phyloP scores from a whole-genome alignment of 2,797 vertebrate species.

The Cebuella pygmaea region DNA sequence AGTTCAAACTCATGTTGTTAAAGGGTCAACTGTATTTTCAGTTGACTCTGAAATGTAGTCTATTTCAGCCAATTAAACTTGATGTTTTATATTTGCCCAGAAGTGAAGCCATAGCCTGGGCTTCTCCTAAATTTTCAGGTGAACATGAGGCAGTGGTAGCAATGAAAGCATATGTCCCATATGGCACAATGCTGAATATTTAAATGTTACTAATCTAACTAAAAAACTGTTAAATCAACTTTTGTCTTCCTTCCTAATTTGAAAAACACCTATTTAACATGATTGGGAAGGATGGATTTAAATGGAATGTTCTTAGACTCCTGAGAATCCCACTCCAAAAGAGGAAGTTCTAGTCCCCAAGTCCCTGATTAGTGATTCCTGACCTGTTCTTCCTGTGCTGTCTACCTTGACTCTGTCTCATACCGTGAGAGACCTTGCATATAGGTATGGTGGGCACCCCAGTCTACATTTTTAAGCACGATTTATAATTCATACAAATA shows the following conservation, averaged over 20 bases:
- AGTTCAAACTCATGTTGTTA: neutral
- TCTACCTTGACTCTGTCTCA: neutral
- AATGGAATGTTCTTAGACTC: neutral
- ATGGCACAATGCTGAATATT: neutral
- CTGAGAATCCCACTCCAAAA: neutral
- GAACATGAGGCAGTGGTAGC: neutral
- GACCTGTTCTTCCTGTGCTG: neutral
- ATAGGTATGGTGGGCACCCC: fast-evolving
- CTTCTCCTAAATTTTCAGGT: neutral
- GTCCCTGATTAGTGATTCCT: neutral
- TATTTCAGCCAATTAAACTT: neutral
- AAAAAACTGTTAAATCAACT: neutral
- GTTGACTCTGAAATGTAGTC: neutral
- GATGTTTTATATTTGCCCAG: neutral
- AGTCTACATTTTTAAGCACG: neutral
- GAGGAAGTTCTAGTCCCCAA: neutral
- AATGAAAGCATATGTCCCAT: neutral
- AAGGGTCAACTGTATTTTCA: neutral
- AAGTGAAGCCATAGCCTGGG: fast-evolving
- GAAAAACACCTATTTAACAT: neutral
- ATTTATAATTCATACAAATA: neutral
- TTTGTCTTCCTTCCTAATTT: neutral
- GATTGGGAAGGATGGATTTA: neutral
- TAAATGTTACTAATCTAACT: neutral
- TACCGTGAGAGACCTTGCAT: neutral